These are phyloP conservation scores for Gouania willdenowi DNA, from an alignment of 2,797 vertebrate species.

Conservation along the genomic window DNA sequence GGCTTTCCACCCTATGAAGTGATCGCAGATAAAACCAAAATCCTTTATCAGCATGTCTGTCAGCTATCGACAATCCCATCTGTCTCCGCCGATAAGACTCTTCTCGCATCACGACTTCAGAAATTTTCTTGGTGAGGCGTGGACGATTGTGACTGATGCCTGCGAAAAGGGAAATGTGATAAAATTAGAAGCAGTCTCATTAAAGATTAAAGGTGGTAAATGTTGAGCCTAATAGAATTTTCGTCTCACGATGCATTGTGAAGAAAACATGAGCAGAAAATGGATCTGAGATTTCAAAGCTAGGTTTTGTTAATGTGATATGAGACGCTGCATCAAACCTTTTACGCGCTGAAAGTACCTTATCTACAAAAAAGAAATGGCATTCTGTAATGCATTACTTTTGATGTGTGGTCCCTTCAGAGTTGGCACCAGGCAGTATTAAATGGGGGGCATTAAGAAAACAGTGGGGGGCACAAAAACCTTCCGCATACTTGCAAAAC, in stretches of 20 bases:
- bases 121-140: slow-evolving; percentile 43
- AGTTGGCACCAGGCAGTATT: no score
- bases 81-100: slow-evolving; percentile 73
- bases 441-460: no score
- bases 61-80: slow-evolving; percentile 79
- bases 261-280: slow-evolving; percentile 17
- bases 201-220: slow-evolving; percentile 64
- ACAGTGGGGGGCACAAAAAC: no score
- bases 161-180: slow-evolving; percentile 46
- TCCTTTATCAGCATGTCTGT: slow-evolving; percentile 77
- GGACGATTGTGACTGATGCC: slow-evolving; percentile 50
- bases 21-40: slow-evolving; percentile 74
- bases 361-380: no score
- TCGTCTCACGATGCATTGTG: slow-evolving; percentile 28
- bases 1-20: slow-evolving; percentile 63
- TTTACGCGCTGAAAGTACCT: no score
- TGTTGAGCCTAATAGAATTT: slow-evolving; percentile 56
- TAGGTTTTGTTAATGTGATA: slow-evolving; percentile 9
- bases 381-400: no score
- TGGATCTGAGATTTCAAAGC: background rate
- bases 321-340: no score
- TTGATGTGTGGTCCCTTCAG: no score
- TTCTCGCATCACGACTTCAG: slow-evolving; percentile 43
- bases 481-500: no score
- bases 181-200: slow-evolving; percentile 56